Percentiles rank a stretch among this genome's conserved stretches.
Evolutionary conservation across 2,888 invertebrate genomes (phyloP).

Genomic region (Meiosimyza decipiens): DNA sequence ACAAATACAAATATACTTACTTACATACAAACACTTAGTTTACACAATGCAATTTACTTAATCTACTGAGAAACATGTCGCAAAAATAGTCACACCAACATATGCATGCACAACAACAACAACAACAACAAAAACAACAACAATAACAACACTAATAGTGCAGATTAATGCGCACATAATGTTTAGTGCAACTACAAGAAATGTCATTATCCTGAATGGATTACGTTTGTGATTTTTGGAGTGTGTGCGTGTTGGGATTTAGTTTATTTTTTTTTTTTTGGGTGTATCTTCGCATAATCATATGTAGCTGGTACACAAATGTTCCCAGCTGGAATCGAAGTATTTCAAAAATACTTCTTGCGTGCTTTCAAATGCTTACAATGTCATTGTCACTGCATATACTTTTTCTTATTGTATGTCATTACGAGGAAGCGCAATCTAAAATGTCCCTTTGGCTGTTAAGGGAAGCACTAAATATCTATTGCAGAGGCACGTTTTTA

Average conservation of each 20-base stretch:
- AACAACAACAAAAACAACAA: constrained; percentile 5
- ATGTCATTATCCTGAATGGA: not conserved
- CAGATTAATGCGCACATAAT: constrained; percentile 1
- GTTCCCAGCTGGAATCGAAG: no score
- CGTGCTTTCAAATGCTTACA: no score
- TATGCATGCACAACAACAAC: not conserved
- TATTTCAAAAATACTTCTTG: no score
- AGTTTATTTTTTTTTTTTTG: not conserved
- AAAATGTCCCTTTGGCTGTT: no score
- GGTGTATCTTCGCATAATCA: not conserved
- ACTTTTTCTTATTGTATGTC: no score
- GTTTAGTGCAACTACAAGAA: constrained; percentile 10
- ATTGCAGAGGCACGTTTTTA: no score
- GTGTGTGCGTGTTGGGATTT: not conserved
- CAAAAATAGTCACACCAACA: constrained; percentile 31
- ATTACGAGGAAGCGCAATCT: no score
- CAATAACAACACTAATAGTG: not conserved
- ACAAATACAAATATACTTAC: not conserved
- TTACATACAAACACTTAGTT: not conserved
- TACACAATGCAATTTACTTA: constrained; percentile 9
- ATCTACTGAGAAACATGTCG: constrained; percentile 33
- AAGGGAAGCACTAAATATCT: no score
- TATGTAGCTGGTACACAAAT: no score
- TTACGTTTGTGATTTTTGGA: constrained; percentile 1
- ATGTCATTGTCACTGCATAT: no score